A percentile compares a stretch with the other conserved stretches of the same genome.
Evolutionary conservation across 2,113 vertebrate species (phyloP).

Genomic region (Geothlypis trichas): DNA sequence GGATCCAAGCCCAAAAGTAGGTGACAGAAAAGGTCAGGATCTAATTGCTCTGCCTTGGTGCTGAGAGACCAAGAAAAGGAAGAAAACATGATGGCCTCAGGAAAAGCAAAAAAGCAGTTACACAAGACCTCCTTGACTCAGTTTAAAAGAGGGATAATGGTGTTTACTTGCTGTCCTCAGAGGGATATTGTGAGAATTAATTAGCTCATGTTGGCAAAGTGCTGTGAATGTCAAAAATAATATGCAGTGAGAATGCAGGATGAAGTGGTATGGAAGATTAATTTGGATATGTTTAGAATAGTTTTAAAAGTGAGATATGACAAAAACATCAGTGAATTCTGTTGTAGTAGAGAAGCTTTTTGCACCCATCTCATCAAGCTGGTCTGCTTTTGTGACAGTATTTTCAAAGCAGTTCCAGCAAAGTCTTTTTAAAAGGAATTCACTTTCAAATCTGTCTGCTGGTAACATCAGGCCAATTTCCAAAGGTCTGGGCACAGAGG

Average conservation of each 20-base stretch:
- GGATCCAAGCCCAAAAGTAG: neutral
- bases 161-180: neutral
- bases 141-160: neutral
- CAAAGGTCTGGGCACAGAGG: neutral
- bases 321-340: neutral
- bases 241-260: neutral
- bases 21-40: neutral
- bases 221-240: conserved; percentile 12
- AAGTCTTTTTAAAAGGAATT: neutral
- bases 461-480: neutral
- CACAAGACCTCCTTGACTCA: neutral
- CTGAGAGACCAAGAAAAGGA: neutral
- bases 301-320: neutral
- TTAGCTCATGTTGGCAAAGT: neutral
- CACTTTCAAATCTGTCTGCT: neutral
- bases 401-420: neutral
- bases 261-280: neutral
- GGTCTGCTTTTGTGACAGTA: neutral
- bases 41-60: conserved; percentile 15
- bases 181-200: neutral
- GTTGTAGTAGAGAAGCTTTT: neutral
- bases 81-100: neutral
- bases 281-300: neutral
- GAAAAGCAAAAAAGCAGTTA: neutral
- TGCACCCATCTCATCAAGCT: neutral